These are phyloP conservation scores for Ammodytes marinus DNA, from an alignment of 2,113 vertebrate species.

Conservation along the genomic window DNA sequence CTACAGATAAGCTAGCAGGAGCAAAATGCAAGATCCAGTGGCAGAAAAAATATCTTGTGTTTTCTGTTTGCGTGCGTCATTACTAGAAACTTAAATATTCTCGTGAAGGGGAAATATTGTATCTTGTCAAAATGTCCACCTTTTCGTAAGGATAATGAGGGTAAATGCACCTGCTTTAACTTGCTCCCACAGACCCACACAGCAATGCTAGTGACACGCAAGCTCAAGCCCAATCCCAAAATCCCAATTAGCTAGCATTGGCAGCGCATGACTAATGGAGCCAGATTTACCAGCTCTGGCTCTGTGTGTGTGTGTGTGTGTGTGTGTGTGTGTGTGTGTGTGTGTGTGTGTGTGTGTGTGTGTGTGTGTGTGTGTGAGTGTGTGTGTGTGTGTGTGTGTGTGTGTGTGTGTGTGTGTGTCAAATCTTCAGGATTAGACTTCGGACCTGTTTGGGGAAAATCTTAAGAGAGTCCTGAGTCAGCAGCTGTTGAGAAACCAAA, in stretches of 20 bases:
- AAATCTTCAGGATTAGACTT: constrained; percentile 71
- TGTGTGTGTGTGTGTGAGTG: too few relatives aligned
- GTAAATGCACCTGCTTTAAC: constrained; percentile 10
- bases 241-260: constrained; percentile 72
- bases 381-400: too few relatives aligned
- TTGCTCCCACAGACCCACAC: not conserved
- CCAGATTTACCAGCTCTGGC: constrained; percentile 61
- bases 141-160: constrained; percentile 18
- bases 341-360: too few relatives aligned
- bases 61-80: not conserved
- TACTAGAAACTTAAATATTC: not conserved
- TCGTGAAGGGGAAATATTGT: not conserved
- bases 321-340: too few relatives aligned
- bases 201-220: constrained; percentile 46
- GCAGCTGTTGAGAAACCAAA: constrained; percentile 18
- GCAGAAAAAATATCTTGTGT: not conserved
- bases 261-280: constrained; percentile 48
- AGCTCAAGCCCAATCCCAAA: constrained; percentile 59
- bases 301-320: too few relatives aligned
- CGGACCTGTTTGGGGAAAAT: constrained; percentile 56
- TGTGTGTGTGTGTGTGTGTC: not conserved
- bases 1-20: not conserved
- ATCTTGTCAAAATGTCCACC: constrained; percentile 8
- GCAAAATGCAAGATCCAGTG: not conserved
- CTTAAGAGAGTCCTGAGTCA: constrained; percentile 33